Evolutionary conservation across 2,888 invertebrate genomes (phyloP).

Genomic region (Yponomeuta malinellus): DNA sequence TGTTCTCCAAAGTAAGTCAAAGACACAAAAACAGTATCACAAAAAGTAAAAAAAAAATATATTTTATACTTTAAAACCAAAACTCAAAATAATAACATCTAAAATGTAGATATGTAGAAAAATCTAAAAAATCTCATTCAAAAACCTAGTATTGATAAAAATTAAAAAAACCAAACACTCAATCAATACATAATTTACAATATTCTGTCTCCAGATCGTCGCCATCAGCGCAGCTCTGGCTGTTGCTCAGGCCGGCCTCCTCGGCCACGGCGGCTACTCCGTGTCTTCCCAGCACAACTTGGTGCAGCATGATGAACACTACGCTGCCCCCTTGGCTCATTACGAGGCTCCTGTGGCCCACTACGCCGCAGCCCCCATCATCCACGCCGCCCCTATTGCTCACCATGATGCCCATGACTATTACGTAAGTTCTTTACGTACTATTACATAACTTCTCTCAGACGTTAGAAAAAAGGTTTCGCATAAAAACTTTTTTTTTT

Average conservation of each 20-base stretch:
- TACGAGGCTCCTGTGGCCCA: conserved; percentile 26
- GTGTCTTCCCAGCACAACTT: conserved; percentile 35
- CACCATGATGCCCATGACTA: conserved; percentile 31
- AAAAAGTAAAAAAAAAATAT: background rate
- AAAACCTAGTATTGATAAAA: too few species aligned
- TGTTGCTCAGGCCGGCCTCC: conserved; percentile 69
- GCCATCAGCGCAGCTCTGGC: conserved; percentile 54
- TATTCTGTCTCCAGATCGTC: conserved; percentile 43
- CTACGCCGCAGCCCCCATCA: conserved; percentile 26
- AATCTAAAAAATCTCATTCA: too few species aligned
- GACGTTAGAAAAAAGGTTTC: background rate
- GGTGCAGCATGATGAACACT: conserved; percentile 31
- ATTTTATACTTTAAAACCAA: background rate
- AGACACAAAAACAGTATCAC: conserved; percentile 14
- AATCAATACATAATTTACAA: background rate
- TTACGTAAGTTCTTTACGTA: conserved; percentile 30
- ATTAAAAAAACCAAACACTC: background rate
- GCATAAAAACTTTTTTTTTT: background rate
- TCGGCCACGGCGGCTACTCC: conserved; percentile 35
- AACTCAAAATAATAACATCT: background rate
- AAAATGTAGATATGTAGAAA: too few species aligned
- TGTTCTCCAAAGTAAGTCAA: conserved; percentile 65
- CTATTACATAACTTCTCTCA: background rate
- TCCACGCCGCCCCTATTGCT: conserved; percentile 31
- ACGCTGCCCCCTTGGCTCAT: conserved; percentile 28